These are phyloP conservation scores for Tenualosa thibaudeaui DNA, from an alignment of 2,797 vertebrate species.

Conservation along the genomic window DNA sequence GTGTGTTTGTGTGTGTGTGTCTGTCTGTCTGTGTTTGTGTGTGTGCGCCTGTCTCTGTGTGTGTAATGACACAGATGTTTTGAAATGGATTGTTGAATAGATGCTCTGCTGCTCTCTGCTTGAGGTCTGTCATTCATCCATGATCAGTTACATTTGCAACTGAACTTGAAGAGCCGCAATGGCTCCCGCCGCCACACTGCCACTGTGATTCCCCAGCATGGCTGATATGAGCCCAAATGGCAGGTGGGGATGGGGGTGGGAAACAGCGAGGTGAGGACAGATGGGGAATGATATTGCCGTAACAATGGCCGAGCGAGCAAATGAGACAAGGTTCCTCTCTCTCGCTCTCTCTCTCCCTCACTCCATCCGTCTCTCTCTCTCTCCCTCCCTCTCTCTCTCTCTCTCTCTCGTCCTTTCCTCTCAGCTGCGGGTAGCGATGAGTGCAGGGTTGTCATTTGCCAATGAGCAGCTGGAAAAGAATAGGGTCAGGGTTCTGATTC, in stretches of 20 bases:
- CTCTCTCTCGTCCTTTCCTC: conserved; percentile 27
- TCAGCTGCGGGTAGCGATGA: conserved; percentile 48
- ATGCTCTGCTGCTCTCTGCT: neutral
- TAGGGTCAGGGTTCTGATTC: conserved; percentile 47
- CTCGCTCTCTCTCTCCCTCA: neutral
- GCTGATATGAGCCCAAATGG: neutral
- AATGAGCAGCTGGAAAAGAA: conserved; percentile 61
- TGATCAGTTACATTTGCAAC: neutral
- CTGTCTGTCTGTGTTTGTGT: neutral
- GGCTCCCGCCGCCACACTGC: neutral
- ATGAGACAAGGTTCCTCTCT: neutral
- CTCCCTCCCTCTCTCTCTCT: conserved; percentile 24
- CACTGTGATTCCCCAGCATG: neutral
- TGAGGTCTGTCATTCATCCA: neutral
- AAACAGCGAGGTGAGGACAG: neutral
- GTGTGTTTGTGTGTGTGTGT: neutral
- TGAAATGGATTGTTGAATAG: no score
- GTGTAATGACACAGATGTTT: neutral
- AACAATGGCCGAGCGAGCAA: neutral
- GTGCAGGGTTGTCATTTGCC: conserved; percentile 71
- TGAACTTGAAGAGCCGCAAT: neutral
- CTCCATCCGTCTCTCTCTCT: neutral
- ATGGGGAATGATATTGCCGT: neutral
- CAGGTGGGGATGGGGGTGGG: neutral
- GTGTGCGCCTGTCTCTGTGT: neutral